Evolutionary conservation across 2,888 invertebrate species (phyloP), one percentile per base, ranked within the genome.

Genomic region (Hypsopygia costalis): DNA sequence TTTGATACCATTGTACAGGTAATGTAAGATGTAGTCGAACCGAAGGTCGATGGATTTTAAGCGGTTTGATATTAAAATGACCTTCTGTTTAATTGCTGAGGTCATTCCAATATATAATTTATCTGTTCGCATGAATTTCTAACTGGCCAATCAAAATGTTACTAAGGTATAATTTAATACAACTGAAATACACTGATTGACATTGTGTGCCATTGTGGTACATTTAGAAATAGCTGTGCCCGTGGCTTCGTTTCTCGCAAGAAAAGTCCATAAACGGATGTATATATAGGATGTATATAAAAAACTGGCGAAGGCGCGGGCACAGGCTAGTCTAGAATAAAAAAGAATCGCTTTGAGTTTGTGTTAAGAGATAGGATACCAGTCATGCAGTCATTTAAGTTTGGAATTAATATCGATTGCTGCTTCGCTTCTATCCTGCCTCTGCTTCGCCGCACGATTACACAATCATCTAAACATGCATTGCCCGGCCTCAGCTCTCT

Each of bases 51-150:
- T 16, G 11, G 47, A 44, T 43, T 53, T 46, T 47, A 47, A 61
- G 53, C 46, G 44, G 40, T 54, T 54, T 52, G 51, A 49, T 55
- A 58, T 58, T 59, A 52, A 50, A 50, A 50, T 55, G 52, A 60
- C 62, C 63, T 62, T 61, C 52, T 44, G 37, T 47, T 43, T 58
- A 60, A 62, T 61, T 51, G 51, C 37, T 49, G 40, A 56, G 53
- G 55, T 50, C 52, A 31, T 16, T 34, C 28, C 33, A 34, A 34
- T 28, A 29, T 20, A 3, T 41, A 27, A 31, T 37, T 32, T 38
- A 20, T 35, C 20, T 32, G 29, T n/a, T 27, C 25, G 11, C n/a
- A 27, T 29, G 21, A 36, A 25, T 36, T 29, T 32, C n/a, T 12
- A 31, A 30, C 28, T 21, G 11, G 29, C 25, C 25, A 32, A 37